phyloP scores from a whole-genome alignment of 2,888 invertebrate genomes.

The Abscondita cerata region DNA sequence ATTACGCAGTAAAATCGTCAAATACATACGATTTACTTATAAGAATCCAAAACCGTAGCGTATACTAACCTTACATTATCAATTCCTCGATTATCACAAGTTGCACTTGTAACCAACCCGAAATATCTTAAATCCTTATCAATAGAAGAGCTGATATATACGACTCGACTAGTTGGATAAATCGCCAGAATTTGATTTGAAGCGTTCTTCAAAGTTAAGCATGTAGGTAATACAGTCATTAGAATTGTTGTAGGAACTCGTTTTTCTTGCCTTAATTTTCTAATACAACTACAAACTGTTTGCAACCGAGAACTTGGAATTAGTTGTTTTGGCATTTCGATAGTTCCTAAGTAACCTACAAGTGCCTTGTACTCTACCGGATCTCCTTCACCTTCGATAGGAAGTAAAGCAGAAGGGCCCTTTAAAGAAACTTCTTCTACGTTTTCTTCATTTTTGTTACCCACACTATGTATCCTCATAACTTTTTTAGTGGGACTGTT shows the following conservation, averaged over 20 bases:
- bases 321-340: conserved; percentile 90
- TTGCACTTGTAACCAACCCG: conserved; percentile 88
- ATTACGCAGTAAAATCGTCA: no score
- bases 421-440: conserved; percentile 31
- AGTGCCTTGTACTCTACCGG: conserved; percentile 82
- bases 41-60: no score
- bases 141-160: conserved; percentile 88
- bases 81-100: conserved; percentile 57
- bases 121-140: conserved; percentile 93
- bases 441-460: conserved; percentile 14
- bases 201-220: conserved; percentile 79
- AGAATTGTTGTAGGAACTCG: conserved; percentile 84
- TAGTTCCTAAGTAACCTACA: conserved; percentile 94
- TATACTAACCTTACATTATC: conserved; percentile 30
- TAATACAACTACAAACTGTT: conserved; percentile 86
- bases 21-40: no score
- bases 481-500: conserved; percentile 36
- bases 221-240: conserved; percentile 83
- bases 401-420: conserved; percentile 40
- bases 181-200: conserved; percentile 83
- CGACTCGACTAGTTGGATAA: conserved; percentile 84
- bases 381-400: conserved; percentile 58
- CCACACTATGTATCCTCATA: conserved; percentile 27
- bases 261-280: conserved; percentile 87
- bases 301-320: conserved; percentile 76